Conservation (phyloP, 2,113 vertebrate species). For the Meriones unguiculatus region DNA sequence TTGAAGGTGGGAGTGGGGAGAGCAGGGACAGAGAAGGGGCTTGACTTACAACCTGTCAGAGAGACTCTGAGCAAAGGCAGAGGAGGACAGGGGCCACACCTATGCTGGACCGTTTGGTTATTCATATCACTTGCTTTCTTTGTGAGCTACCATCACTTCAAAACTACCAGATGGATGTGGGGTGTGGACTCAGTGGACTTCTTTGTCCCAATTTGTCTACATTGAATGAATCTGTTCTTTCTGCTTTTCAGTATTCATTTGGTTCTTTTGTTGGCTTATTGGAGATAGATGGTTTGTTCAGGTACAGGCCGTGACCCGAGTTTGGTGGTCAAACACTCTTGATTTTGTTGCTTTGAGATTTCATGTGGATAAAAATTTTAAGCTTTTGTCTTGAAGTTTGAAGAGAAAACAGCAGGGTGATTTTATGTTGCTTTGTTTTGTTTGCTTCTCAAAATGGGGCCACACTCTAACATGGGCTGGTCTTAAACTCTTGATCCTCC, state of each 20-base stretch:
- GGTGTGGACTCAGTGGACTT: not conserved
- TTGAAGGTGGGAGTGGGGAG: no score
- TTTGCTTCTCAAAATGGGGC: not conserved
- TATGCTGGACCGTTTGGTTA: not conserved
- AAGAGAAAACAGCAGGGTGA: not conserved
- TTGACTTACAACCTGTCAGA: not conserved
- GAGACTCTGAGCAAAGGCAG: no score
- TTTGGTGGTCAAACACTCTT: not conserved
- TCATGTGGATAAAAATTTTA: not conserved
- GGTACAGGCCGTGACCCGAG: not conserved
- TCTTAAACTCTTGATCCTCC: not conserved
- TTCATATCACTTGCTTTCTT: no score
- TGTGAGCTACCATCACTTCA: not conserved
- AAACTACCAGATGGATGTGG: not conserved
- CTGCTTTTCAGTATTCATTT: not conserved
- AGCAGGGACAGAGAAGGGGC: not conserved
- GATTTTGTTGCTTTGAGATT: not conserved
- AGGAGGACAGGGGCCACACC: not conserved
- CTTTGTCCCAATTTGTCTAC: not conserved
- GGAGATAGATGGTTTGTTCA: no score
- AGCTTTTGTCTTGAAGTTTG: slow-evolving; percentile 6
- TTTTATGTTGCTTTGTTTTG: not conserved
- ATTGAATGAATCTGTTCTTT: not conserved
- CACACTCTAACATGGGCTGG: not conserved
- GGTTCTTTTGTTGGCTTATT: not conserved